phyloP scores from a whole-genome alignment of 1,140 invertebrate genomes.

The Varroa destructor region DNA sequence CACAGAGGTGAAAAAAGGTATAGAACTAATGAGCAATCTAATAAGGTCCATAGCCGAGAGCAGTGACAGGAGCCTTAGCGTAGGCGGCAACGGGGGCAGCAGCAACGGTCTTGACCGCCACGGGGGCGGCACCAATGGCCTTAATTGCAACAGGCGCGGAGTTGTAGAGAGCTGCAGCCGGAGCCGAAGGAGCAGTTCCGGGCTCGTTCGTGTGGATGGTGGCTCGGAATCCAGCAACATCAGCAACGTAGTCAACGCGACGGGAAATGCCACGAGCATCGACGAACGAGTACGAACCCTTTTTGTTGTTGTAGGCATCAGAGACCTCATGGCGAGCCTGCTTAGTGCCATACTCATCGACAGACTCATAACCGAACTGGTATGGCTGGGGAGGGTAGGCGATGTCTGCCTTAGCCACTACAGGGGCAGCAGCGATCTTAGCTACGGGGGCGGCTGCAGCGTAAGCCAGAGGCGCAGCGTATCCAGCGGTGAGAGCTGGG shows the following conservation, averaged over 20 bases:
- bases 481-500: neutral
- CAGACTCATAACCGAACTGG: conserved; percentile 30
- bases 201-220: conserved; percentile 26
- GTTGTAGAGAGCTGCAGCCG: conserved; percentile 24
- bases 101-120: neutral
- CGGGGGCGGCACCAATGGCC: conserved; percentile 17
- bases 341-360: conserved; percentile 19
- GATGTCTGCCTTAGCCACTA: conserved; percentile 30
- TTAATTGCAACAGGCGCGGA: conserved; percentile 6
- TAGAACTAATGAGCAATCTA: neutral
- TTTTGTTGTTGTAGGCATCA: conserved; percentile 27
- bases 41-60: neutral
- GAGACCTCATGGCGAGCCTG: conserved; percentile 12
- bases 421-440: conserved; percentile 22
- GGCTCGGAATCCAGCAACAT: conserved; percentile 30
- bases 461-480: neutral
- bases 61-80: conserved; percentile 19
- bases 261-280: conserved; percentile 9
- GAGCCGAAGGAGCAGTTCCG: conserved; percentile 14
- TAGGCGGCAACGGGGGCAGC: conserved; percentile 19
- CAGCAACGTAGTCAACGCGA: conserved; percentile 34
- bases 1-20: neutral
- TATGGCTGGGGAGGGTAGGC: conserved; percentile 34
- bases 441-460: neutral
- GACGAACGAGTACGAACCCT: conserved; percentile 19